These are phyloP conservation scores for Hypsopygia costalis DNA, from an alignment of 2,888 invertebrate species.

Conservation along the genomic window DNA sequence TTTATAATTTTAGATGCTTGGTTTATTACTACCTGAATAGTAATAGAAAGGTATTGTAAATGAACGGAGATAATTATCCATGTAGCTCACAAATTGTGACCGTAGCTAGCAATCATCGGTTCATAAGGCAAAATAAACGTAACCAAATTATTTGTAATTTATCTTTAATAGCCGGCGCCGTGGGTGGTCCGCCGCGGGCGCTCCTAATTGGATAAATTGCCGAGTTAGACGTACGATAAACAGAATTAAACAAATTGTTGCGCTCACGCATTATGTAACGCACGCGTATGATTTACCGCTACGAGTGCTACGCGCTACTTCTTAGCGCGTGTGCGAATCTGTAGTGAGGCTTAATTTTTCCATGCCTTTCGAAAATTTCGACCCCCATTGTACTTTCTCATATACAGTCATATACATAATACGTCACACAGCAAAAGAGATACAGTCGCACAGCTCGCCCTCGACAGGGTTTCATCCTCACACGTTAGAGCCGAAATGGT, in stretches of 20 bases:
- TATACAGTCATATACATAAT: no score
- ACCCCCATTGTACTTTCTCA: no score
- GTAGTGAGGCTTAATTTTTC: no score
- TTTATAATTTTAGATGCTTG: no score
- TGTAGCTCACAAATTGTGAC: background rate
- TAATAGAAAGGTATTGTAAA: conserved; percentile 2
- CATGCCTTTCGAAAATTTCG: no score
- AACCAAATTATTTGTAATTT: conserved; percentile 77
- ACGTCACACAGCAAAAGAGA: no score
- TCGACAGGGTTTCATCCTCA: no score
- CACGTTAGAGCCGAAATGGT: no score
- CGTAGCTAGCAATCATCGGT: conserved; percentile 9
- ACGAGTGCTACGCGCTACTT: background rate
- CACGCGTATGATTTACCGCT: conserved; percentile 6
- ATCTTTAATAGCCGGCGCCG: conserved; percentile 67
- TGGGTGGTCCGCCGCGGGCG: conserved; percentile 63
- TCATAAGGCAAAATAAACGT: conserved; percentile 56
- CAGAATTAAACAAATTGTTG: conserved; percentile 71
- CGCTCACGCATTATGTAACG: conserved; percentile 47
- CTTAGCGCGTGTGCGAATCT: background rate
- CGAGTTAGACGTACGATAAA: conserved; percentile 73
- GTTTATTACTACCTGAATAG: background rate
- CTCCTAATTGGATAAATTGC: conserved; percentile 77
- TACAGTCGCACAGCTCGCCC: no score
- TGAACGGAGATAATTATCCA: conserved; percentile 7